Conservation (phyloP, 2,113 vertebrate genomes). For the Gobio gobio region DNA sequence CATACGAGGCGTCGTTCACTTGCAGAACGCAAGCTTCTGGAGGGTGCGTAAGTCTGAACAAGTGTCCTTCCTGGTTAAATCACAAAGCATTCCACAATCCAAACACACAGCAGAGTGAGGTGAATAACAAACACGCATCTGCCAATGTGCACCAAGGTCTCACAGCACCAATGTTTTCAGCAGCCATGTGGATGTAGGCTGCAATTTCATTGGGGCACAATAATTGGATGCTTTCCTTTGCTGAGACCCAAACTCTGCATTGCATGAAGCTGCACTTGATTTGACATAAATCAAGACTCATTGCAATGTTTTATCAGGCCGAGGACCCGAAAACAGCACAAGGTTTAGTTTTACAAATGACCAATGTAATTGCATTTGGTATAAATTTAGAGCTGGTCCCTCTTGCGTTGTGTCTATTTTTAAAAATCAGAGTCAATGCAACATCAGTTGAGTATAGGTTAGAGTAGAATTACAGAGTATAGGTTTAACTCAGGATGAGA, state of each 20-base stretch:
- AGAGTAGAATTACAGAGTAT: background rate
- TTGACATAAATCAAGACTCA: slow-evolving; percentile 19
- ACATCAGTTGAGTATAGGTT: background rate
- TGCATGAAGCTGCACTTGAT: background rate
- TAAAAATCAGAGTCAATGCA: background rate
- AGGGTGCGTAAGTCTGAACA: no score
- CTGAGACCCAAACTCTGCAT: background rate
- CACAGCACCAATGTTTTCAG: background rate
- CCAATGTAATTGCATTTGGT: background rate
- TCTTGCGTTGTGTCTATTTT: background rate
- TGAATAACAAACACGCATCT: slow-evolving; percentile 12
- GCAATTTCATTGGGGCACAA: background rate
- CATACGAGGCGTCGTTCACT: no score
- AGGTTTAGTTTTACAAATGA: background rate
- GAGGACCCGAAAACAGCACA: background rate
- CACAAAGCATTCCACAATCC: background rate
- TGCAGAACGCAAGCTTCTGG: no score
- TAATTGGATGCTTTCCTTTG: slow-evolving; percentile 18
- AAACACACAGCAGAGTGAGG: slow-evolving; percentile 9
- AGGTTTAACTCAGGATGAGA: no score
- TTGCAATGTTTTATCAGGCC: background rate
- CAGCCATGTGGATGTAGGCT: background rate
- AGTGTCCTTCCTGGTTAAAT: background rate
- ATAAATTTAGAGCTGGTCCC: background rate
- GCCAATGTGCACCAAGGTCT: slow-evolving; percentile 9